phyloP scores from a whole-genome alignment of 2,888 invertebrate genomes.

The Tenthredo livida region DNA sequence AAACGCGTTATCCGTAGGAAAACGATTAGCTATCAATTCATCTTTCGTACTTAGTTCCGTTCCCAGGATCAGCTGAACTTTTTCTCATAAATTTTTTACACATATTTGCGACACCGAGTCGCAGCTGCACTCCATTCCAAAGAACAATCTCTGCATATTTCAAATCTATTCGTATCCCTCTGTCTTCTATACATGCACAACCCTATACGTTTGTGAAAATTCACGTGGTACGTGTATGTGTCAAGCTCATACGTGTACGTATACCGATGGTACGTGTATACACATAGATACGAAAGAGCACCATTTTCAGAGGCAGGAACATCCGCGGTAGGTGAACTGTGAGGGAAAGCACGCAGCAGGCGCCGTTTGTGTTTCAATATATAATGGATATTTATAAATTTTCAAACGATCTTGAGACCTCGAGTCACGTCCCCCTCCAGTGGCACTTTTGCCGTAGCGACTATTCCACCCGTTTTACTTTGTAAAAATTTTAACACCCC shows the following conservation, averaged over 20 bases:
- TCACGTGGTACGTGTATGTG: neutral
- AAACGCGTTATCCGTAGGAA: neutral
- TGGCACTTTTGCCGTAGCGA: conserved; percentile 60
- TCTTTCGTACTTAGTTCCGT: neutral
- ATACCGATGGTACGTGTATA: neutral
- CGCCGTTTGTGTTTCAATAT: conserved; percentile 63
- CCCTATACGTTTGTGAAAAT: neutral
- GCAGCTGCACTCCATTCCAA: conserved; percentile 72
- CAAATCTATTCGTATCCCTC: conserved; percentile 69
- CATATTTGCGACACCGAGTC: conserved; percentile 59
- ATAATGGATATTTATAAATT: conserved; percentile 73
- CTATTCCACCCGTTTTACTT: conserved; percentile 71
- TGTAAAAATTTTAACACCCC: conserved; percentile 72
- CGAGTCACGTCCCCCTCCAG: conserved; percentile 54
- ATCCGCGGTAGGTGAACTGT: conserved; percentile 18
- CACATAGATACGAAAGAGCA: neutral
- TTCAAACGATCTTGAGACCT: conserved; percentile 60
- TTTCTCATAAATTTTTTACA: conserved; percentile 43
- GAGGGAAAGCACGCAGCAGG: conserved; percentile 36
- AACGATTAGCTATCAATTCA: conserved; percentile 5
- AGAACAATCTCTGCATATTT: conserved; percentile 75
- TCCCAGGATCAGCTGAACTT: neutral
- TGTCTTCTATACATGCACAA: conserved; percentile 38
- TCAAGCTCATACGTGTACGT: conserved; percentile 20
- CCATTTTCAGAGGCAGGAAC: conserved; percentile 28